Evolutionary conservation across 2,888 invertebrate species (phyloP), one percentile per base, ranked within the genome.

Genomic region (Trichogramma evanescens): DNA sequence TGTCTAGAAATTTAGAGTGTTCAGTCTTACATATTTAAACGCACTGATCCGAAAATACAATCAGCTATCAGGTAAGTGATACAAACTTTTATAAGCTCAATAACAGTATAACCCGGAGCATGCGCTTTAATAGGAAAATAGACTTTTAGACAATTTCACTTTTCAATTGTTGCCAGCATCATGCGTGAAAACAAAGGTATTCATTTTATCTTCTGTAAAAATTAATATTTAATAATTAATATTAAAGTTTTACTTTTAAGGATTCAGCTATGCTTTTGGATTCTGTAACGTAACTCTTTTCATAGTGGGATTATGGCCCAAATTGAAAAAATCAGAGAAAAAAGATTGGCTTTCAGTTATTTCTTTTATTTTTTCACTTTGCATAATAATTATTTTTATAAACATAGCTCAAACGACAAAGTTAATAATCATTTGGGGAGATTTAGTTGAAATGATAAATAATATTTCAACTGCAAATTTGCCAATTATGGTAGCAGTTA

Each of bases 241-340:
- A 40, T 41, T 41, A 53, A 54, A 4, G 8, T 6, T 13, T 10
- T 39, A 39, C 50, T 40, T 46, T n/a, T 3, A 13, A 64, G 62
- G 62, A 10, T 65, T 59, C 13, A 7, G 56, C 44, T 7, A 54
- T 53, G 52, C 58, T 7, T 59, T 65, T 8, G 49, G 54, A 5
- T 45, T 58, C 4, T 59, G 61, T 39, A 54, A 53, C 7, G 50
- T 7, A 7, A 63, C 56, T 51, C 53, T 65, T 26, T 38, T 40
- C 44, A 38, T 60, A 5, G 50, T 63, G 26, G 66, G 66, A 46
- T 45, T 66, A 3, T 66, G 66, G 66, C 63, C 65, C 6, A 44
- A 53, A 10, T 9, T 50, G 4, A 51, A 50, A 39, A 51, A 40
- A 10, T 9, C 39, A 43, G 46, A 61, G 41, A 13, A 7, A 3